Conservation (phyloP, 64 coral and sea anemone species). For the Actinia equina region DNA sequence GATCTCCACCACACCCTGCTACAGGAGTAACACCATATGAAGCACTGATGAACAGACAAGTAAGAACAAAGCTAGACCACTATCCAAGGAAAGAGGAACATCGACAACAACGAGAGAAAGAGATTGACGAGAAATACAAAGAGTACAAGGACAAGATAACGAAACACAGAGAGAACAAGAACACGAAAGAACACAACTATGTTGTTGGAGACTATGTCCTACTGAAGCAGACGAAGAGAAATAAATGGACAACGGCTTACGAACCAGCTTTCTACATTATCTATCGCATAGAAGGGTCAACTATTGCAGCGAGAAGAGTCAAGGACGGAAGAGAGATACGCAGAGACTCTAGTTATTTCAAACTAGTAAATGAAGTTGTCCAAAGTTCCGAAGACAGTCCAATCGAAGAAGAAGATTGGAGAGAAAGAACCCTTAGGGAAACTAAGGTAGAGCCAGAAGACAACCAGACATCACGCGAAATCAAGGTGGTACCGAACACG, state of each 20-base stretch:
- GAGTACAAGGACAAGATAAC: no score
- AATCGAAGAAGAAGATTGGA: no score
- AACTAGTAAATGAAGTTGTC: no score
- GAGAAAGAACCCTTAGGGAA: no score
- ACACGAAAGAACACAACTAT: conserved; percentile 38
- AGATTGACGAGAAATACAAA: conserved; percentile 28
- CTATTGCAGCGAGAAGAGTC: conserved; percentile 21
- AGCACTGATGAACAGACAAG: conserved; percentile 25
- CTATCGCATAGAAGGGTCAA: conserved; percentile 29
- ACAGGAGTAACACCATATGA: conserved; percentile 18
- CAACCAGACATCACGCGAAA: no score
- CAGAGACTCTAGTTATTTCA: no score
- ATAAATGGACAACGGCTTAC: conserved; percentile 59
- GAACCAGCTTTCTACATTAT: conserved; percentile 53
- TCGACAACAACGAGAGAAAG: neutral
- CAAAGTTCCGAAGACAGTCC: no score
- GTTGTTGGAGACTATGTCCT: conserved; percentile 33
- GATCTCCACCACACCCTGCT: conserved; percentile 28
- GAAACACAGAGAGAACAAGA: neutral
- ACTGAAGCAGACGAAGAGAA: conserved; percentile 54
- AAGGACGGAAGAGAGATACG: neutral
- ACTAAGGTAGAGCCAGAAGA: no score
- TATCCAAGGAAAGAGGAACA: neutral
- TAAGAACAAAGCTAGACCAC: conserved; percentile 29
- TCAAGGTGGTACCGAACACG: no score